Percentiles rank a stretch among this genome's conserved stretches.
Evolutionary conservation across 1,140 invertebrate genomes (phyloP).

Genomic region (Drosophila azteca): DNA sequence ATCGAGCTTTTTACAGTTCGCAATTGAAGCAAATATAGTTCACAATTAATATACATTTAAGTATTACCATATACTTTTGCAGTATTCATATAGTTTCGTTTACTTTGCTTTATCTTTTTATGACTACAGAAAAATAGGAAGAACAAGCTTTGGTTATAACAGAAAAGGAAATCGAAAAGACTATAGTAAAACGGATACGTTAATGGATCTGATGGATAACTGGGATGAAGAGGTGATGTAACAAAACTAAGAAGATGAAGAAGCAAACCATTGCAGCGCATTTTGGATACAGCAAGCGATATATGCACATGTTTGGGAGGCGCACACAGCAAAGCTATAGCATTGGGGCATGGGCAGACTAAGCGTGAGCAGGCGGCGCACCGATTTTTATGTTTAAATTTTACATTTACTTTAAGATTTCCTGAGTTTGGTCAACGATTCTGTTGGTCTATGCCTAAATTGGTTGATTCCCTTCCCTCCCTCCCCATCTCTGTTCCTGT

Average conservation of each 20-base stretch:
- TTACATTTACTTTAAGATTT: constrained; percentile 63
- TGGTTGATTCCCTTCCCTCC: constrained; percentile 4
- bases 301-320: constrained; percentile 34
- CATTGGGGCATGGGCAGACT: constrained; percentile 50
- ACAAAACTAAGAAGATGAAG: constrained; percentile 32
- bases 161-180: constrained; percentile 40
- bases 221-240: constrained; percentile 8
- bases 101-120: constrained; percentile 46
- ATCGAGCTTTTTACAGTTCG: constrained; percentile 44
- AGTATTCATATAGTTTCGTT: constrained; percentile 26
- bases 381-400: constrained; percentile 39
- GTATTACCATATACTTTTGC: constrained; percentile 15
- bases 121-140: constrained; percentile 73
- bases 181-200: not conserved
- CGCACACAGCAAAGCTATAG: constrained; percentile 38
- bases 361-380: constrained; percentile 56
- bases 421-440: constrained; percentile 66
- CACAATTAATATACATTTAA: constrained; percentile 36
- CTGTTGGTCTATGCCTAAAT: constrained; percentile 37
- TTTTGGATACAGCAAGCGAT: constrained; percentile 16
- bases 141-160: constrained; percentile 79
- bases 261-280: not conserved
- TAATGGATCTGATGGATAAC: constrained; percentile 9
- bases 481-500: constrained; percentile 1
- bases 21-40: constrained; percentile 53